These are phyloP conservation scores for Drosophila kambysellisi DNA, from an alignment of 2,888 invertebrate species.

Conservation along the genomic window DNA sequence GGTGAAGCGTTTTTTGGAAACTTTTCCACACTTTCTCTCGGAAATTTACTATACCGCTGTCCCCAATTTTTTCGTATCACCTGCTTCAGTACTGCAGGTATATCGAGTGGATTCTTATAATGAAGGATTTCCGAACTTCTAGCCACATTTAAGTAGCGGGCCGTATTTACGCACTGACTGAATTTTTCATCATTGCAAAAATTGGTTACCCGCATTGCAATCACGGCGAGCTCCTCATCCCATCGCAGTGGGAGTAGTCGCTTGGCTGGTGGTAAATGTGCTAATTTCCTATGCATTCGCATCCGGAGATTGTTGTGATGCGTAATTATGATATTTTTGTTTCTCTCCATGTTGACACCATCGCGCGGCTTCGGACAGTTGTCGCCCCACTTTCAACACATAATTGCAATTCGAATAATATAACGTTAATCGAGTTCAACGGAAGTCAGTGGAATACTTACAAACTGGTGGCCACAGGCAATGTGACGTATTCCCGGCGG, in stretches of 20 bases:
- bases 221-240: conserved; percentile 31
- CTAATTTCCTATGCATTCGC: accelerated
- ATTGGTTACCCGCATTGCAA: conserved; percentile 57
- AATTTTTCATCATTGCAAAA: conserved; percentile 5
- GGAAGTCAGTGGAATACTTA: conserved; percentile 26
- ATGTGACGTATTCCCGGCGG: conserved; percentile 18
- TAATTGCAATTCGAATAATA: neutral
- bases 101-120: neutral
- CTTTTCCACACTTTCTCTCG: neutral
- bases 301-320: conserved; percentile 20
- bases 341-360: conserved; percentile 23
- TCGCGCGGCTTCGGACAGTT: conserved; percentile 19
- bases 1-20: neutral
- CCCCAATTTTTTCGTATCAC: neutral
- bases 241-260: conserved; percentile 5
- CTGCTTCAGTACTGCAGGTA: neutral
- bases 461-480: conserved; percentile 28
- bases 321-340: neutral
- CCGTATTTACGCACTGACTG: conserved; percentile 34
- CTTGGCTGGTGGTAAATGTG: conserved; percentile 2
- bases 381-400: conserved; percentile 29
- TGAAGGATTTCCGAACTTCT: conserved; percentile 5
- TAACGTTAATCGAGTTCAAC: neutral
- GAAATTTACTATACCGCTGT: accelerated
- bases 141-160: conserved; percentile 34